phyloP scores from a whole-genome alignment of 2,797 vertebrate species.

The Aselliscus stoliczkanus region DNA sequence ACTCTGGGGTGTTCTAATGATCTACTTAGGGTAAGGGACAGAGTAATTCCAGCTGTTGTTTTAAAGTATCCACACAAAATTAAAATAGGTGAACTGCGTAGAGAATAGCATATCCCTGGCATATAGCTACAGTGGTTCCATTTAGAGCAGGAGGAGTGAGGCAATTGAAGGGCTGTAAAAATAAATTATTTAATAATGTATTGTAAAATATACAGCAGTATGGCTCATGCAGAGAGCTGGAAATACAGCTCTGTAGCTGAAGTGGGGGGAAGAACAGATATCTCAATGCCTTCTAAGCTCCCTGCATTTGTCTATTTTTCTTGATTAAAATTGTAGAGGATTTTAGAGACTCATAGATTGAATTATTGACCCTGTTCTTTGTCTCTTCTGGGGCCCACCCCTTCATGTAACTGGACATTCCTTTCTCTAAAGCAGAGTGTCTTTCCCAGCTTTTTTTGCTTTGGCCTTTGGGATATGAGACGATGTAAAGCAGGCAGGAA shows the following conservation, averaged over 20 bases:
- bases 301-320: not conserved
- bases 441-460: not conserved
- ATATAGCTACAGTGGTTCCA: not conserved
- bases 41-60: not conserved
- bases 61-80: not conserved
- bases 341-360: not conserved
- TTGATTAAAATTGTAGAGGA: not conserved
- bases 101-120: not conserved
- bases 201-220: not conserved
- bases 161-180: not conserved
- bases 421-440: not conserved
- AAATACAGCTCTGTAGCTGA: not conserved
- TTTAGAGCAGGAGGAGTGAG: not conserved
- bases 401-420: not conserved
- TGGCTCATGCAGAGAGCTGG: not conserved
- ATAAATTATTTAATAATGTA: not conserved
- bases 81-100: not conserved
- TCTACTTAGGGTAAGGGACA: not conserved
- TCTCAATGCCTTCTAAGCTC: not conserved
- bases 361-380: not conserved
- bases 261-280: not conserved
- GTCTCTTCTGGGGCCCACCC: not conserved
- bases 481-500: not conserved
- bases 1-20: not conserved
- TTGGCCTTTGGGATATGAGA: not conserved